These are phyloP conservation scores for Vanessa tameamea DNA, from an alignment of 1,140 invertebrate species.

Conservation along the genomic window DNA sequence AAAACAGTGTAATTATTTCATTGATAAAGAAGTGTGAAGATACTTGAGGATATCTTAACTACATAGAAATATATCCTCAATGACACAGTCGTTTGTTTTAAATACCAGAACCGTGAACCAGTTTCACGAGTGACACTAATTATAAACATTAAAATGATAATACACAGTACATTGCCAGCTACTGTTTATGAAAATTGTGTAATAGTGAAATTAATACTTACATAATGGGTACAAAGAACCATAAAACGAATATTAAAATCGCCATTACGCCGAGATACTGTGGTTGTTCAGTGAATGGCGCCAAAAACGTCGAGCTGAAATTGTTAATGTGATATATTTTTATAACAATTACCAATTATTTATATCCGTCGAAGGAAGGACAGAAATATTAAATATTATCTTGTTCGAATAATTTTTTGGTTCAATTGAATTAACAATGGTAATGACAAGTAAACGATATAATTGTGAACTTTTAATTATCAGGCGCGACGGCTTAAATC, in stretches of 20 bases:
- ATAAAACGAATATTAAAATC: slow-evolving; percentile 76
- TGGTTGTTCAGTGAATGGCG: slow-evolving; percentile 71
- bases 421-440: background rate
- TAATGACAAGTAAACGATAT: background rate
- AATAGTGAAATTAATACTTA: slow-evolving; percentile 63
- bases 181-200: slow-evolving; percentile 40
- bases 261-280: slow-evolving; percentile 76
- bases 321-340: slow-evolving; percentile 50
- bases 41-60: too few relatives aligned
- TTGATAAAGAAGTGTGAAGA: too few relatives aligned
- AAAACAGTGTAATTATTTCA: too few relatives aligned
- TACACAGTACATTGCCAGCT: slow-evolving; percentile 22
- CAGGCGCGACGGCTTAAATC: background rate
- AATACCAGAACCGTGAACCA: slow-evolving; percentile 19
- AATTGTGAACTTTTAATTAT: background rate
- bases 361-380: slow-evolving; percentile 16
- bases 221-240: slow-evolving; percentile 77
- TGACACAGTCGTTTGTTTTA: slow-evolving; percentile 6
- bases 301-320: slow-evolving; percentile 76
- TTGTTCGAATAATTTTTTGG: background rate
- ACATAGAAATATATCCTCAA: slow-evolving; percentile 10
- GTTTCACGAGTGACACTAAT: slow-evolving; percentile 23
- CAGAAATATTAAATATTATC: slow-evolving; percentile 1
- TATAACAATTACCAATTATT: slow-evolving; percentile 38
- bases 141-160: slow-evolving; percentile 32